phyloP scores from a whole-genome alignment of 2,888 invertebrate species.

The Sphaerophoria taeniata region DNA sequence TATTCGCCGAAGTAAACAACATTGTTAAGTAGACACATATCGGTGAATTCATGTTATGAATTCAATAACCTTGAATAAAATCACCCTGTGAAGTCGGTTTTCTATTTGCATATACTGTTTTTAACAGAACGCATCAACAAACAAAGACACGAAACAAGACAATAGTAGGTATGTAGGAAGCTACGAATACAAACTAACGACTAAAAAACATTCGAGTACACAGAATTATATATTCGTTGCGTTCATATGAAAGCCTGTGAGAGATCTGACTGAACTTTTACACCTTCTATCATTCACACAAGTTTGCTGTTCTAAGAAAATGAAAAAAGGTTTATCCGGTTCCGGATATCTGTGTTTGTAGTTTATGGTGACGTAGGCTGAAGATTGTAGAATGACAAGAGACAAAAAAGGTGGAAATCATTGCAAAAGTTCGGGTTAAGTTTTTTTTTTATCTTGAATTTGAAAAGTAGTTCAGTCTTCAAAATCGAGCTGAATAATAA shows the following conservation, averaged over 20 bases:
- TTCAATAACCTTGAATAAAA: no score
- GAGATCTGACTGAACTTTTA: constrained; percentile 23
- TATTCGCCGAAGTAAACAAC: no score
- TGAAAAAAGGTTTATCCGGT: background rate
- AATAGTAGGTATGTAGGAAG: no score
- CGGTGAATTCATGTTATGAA: no score
- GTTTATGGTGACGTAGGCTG: background rate
- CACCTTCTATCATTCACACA: constrained; percentile 15
- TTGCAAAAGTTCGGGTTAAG: constrained; percentile 46
- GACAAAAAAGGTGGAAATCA: constrained; percentile 32
- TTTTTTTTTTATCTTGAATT: constrained; percentile 5
- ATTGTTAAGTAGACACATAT: no score
- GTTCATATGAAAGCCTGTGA: background rate
- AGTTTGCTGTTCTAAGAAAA: background rate
- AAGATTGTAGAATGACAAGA: background rate
- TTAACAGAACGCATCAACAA: no score
- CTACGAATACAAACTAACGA: background rate
- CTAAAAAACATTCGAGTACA: background rate
- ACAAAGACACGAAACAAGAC: no score
- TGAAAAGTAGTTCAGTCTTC: constrained; percentile 52
- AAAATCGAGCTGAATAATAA: constrained; percentile 40
- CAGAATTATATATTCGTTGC: background rate
- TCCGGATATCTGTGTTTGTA: background rate
- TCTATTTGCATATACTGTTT: no score
- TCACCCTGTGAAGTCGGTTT: no score